Percentiles rank a stretch among this genome's conserved stretches.
Conservation (phyloP, 2,797 vertebrate species). For the Staurois parvus region DNA sequence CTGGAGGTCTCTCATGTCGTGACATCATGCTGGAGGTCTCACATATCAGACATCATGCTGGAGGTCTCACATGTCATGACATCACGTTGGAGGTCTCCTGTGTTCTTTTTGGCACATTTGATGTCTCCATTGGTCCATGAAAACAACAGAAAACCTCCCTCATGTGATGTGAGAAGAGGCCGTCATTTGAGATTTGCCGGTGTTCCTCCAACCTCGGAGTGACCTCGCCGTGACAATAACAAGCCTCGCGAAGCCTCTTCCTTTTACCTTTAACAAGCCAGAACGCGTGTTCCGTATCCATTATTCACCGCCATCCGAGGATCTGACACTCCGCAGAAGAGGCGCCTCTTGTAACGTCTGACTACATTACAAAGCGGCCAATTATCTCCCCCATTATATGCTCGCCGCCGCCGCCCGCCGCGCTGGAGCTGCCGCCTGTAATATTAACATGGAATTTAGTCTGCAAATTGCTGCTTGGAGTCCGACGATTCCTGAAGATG, state of each 20-base stretch:
- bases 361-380: conserved; percentile 52
- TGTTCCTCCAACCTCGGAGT: background rate
- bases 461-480: conserved; percentile 31
- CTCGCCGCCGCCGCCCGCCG: no score
- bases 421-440: conserved; percentile 4
- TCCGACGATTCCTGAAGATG: background rate
- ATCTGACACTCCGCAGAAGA: conserved; percentile 49
- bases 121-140: background rate
- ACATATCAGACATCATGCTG: no score
- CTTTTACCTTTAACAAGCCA: conserved; percentile 36
- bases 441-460: conserved; percentile 26
- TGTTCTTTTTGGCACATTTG: no score
- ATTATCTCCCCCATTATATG: conserved; percentile 42
- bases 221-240: conserved; percentile 32
- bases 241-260: conserved; percentile 9
- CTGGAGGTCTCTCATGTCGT: no score
- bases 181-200: background rate
- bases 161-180: background rate
- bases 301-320: conserved; percentile 61
- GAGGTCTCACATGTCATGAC: no score
- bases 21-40: no score
- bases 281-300: conserved; percentile 52
- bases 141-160: background rate
- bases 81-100: no score
- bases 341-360: conserved; percentile 35